A percentile compares a stretch with the other conserved stretches of the same genome.
phyloP scores from a whole-genome alignment of 2,888 invertebrate species.

The Athalia cordata region DNA sequence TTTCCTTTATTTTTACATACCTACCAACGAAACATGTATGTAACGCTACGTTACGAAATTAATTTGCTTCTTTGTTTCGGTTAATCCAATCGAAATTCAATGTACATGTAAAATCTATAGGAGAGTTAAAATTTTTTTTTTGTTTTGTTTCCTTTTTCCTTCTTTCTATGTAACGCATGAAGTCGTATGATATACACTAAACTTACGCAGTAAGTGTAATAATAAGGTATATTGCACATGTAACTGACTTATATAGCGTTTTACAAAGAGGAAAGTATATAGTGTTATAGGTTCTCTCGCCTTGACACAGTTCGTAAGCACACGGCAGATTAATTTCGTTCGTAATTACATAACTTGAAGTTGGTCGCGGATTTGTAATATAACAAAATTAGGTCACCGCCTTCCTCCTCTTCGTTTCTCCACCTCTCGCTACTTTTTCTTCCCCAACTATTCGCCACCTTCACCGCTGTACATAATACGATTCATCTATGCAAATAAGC shows the following conservation, averaged over 20 bases:
- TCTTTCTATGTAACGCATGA: background rate
- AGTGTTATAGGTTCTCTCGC: constrained; percentile 32
- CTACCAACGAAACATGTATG: too few species aligned
- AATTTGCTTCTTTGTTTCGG: too few species aligned
- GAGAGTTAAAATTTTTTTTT: background rate
- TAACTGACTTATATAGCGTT: background rate
- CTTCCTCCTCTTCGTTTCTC: constrained; percentile 10
- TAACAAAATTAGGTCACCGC: constrained; percentile 46
- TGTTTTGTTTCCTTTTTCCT: background rate
- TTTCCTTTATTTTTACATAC: too few species aligned
- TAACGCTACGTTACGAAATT: too few species aligned
- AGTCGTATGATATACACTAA: background rate
- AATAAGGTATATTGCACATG: too few species aligned
- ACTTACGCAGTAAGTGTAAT: too few species aligned
- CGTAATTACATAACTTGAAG: constrained; percentile 53
- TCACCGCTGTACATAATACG: background rate
- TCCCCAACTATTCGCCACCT: background rate
- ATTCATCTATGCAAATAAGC: background rate
- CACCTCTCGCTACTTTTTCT: background rate
- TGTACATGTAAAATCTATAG: too few species aligned
- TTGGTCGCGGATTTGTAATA: constrained; percentile 56
- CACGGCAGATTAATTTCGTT: constrained; percentile 52
- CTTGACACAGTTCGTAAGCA: constrained; percentile 51
- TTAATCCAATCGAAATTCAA: too few species aligned
- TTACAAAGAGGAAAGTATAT: constrained; percentile 37